Conservation (phyloP, 2,888 invertebrate species). For the Barypeithes pellucidus region DNA sequence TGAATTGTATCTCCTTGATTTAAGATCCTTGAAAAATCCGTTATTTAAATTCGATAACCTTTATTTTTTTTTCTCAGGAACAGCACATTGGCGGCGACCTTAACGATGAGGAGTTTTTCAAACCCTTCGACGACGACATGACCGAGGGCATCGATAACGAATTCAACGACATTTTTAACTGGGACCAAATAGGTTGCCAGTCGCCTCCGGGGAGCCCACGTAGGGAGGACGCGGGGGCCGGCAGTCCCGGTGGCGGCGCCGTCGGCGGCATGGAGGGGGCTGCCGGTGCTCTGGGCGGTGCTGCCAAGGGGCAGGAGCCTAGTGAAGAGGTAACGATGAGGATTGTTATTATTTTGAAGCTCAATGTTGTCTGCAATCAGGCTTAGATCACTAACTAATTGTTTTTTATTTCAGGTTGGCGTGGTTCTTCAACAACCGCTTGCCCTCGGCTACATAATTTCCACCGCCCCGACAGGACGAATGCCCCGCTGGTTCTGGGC, state of each 20-base stretch:
- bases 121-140: conserved; percentile 70
- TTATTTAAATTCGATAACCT: no score
- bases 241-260: conserved; percentile 73
- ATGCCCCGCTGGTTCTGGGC: conserved; percentile 99
- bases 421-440: conserved; percentile 97
- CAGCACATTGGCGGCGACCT: conserved; percentile 79
- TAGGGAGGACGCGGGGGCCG: conserved; percentile 62
- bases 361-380: no score
- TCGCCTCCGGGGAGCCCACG: conserved; percentile 71
- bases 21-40: no score
- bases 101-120: conserved; percentile 80
- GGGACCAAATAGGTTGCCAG: conserved; percentile 73
- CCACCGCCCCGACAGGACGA: conserved; percentile 93
- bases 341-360: background rate
- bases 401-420: conserved; percentile 77
- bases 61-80: conserved; percentile 65
- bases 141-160: conserved; percentile 77
- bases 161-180: conserved; percentile 84
- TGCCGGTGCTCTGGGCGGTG: conserved; percentile 69
- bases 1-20: no score
- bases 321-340: conserved; percentile 63
- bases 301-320: conserved; percentile 65
- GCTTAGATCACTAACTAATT: no score
- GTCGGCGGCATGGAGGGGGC: conserved; percentile 69
- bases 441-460: conserved; percentile 97